Evolutionary conservation across 1,140 invertebrate species (phyloP), one percentile per base, ranked within the genome.

Genomic region (Pseudobourletiella spinata): DNA sequence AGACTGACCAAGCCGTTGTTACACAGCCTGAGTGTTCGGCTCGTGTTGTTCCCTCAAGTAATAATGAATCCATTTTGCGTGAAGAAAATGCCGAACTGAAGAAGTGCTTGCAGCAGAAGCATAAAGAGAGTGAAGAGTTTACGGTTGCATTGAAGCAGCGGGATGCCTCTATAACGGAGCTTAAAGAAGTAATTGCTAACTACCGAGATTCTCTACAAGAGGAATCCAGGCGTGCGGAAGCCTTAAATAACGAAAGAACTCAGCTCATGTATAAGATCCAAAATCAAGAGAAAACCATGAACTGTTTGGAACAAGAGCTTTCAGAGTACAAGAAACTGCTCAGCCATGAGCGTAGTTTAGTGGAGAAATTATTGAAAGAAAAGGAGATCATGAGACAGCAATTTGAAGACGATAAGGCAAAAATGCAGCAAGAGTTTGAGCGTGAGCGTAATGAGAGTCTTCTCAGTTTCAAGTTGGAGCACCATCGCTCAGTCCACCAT

Each of bases 351-450:
- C 25, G 8, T 3, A 4, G 16, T 15, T 18, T 8, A 51, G 22
- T 25, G 8, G 14, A 51, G 22, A 24, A 6, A 6, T 51, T 51
- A 26, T 3, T 24, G n/a, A 24, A 51, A 6, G 48, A 51, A 51
- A 24, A 51, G 24, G 48, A 51, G 16, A 8, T 11, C 4, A 25
- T 51, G 48, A 8, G 48, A 26, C 24, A 25, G 28, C 24, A 51
- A 25, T 51, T 25, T 51, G 48, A 51, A 26, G 48, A 51, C 6
- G 48, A 51, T 26, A 51, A 51, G 22, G 11, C 28, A 51, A 51
- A 51, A 26, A 24, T 51, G 20, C 18, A 25, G n/a, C 48, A 51
- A 26, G 8, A 26, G 14, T 51, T 51, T 51, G 48, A 51, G 3
- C 48, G 48, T 3, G 48, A 51, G 28, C 15, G 48, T 26, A 51